Percentiles rank a stretch among this genome's conserved stretches.
Conservation (phyloP, 2,113 vertebrate genomes). For the Tympanuchus pallidicinctus region DNA sequence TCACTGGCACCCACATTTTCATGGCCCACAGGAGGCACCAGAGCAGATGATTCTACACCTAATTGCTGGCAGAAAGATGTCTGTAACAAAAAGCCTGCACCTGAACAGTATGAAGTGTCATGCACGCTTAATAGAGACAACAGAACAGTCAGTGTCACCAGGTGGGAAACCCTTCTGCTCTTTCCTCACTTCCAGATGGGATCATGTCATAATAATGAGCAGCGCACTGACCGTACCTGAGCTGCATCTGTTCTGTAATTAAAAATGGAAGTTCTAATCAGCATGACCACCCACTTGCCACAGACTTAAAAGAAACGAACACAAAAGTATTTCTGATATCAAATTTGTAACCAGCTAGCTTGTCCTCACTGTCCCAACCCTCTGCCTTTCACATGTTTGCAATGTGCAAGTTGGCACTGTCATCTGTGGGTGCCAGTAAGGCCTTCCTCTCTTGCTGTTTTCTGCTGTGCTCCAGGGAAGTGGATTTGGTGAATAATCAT, state of each 20-base stretch:
- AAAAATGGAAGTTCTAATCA: background rate
- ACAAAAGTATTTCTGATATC: background rate
- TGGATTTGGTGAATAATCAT: background rate
- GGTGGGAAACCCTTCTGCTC: background rate
- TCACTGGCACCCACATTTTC: fast-evolving
- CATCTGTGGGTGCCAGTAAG: background rate
- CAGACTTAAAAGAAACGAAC: background rate
- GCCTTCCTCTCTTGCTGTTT: background rate
- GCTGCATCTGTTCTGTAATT: too few species aligned
- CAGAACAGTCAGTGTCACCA: background rate
- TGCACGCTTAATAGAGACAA: background rate
- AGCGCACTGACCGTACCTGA: fast-evolving
- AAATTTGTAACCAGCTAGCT: background rate
- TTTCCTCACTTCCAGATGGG: background rate
- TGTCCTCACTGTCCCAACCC: background rate
- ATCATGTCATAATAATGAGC: fast-evolving
- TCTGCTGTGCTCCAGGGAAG: background rate
- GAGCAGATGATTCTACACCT: background rate
- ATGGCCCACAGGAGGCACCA: background rate
- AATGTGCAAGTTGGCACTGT: background rate
- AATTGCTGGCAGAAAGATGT: background rate
- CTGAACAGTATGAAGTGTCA: background rate
- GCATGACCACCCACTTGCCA: background rate
- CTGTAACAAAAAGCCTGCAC: background rate
- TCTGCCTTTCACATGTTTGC: background rate